Conservation (phyloP, 2,888 invertebrate genomes). For the Cepaea hortensis region DNA sequence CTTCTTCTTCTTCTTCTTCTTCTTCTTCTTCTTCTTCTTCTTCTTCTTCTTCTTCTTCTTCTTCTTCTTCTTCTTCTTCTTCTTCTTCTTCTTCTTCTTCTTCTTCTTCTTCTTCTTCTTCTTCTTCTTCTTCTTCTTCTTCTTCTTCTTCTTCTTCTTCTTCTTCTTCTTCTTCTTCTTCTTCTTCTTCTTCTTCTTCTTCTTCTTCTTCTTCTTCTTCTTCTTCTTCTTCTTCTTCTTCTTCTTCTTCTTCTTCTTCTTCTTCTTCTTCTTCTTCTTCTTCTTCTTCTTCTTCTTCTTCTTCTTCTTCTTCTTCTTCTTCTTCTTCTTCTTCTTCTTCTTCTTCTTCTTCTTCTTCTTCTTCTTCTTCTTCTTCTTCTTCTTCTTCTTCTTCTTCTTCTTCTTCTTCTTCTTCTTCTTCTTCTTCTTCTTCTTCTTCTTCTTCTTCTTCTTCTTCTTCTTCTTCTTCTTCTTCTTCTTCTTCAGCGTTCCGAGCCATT, state of each 20-base stretch:
- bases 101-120: neutral
- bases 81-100: neutral
- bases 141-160: neutral
- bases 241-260: slow-evolving; percentile 19
- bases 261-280: slow-evolving; percentile 16
- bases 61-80: neutral
- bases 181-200: slow-evolving; percentile 24
- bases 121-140: neutral
- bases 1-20: neutral
- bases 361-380: slow-evolving; percentile 22
- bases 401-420: slow-evolving; percentile 3
- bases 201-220: slow-evolving; percentile 36
- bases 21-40: neutral
- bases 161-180: slow-evolving; percentile 31
- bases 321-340: slow-evolving; percentile 21
- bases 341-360: slow-evolving; percentile 8
- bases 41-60: neutral
- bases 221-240: slow-evolving; percentile 13
- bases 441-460: slow-evolving; percentile 15
- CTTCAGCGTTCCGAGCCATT: neutral
- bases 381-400: slow-evolving; percentile 26
- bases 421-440: neutral
- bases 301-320: slow-evolving; percentile 18
- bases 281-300: neutral
- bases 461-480: slow-evolving; percentile 7